Conservation (phyloP, 2,888 invertebrate species). For the Apotomis betuletana region DNA sequence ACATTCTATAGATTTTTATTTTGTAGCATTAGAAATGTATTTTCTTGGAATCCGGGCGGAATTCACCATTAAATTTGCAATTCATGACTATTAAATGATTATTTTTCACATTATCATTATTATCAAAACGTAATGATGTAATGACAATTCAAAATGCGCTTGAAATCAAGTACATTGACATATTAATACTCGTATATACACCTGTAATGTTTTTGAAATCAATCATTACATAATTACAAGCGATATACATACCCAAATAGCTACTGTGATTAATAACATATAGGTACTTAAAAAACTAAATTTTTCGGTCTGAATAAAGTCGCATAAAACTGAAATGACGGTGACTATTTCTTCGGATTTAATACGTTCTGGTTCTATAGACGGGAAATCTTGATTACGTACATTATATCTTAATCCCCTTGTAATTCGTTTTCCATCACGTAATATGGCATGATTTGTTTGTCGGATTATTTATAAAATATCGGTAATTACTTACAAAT, state of each 20-base stretch:
- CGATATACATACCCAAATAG: constrained; percentile 15
- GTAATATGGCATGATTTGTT: constrained; percentile 17
- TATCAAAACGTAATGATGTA: too few relatives aligned
- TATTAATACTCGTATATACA: too few relatives aligned
- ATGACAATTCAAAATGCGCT: too few relatives aligned
- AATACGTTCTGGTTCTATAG: background rate
- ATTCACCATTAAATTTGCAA: too few relatives aligned
- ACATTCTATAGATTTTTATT: too few relatives aligned
- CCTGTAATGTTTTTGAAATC: background rate
- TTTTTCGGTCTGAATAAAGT: background rate
- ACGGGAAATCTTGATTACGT: constrained; percentile 19
- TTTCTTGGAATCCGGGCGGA: too few relatives aligned
- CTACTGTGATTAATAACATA: constrained; percentile 23
- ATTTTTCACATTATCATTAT: too few relatives aligned
- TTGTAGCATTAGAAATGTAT: too few relatives aligned
- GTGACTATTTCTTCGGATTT: background rate
- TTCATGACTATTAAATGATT: too few relatives aligned
- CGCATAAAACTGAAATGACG: background rate
- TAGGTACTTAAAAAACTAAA: too few relatives aligned
- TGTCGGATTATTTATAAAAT: background rate
- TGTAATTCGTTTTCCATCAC: constrained; percentile 41
- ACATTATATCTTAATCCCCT: constrained; percentile 52
- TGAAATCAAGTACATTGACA: too few relatives aligned
- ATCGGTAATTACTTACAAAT: too few relatives aligned
- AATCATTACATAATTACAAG: constrained; percentile 7